A percentile compares a stretch with the other conserved stretches of the same genome.
These are phyloP conservation scores for Toxonevra muliebris DNA, from an alignment of 2,888 invertebrate genomes.

Conservation along the genomic window DNA sequence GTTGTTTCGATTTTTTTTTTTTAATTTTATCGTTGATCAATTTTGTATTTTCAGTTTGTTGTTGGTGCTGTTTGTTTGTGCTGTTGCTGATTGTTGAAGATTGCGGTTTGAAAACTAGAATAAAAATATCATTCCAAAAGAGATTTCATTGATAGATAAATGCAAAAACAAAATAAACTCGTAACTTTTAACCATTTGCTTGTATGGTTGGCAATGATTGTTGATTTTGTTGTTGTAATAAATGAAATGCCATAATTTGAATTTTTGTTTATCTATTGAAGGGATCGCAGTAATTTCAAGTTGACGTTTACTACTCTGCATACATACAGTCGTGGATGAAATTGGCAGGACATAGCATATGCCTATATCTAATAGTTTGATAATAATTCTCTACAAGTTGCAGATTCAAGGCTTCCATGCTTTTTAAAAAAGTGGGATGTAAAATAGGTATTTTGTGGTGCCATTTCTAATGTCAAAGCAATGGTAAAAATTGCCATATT, in stretches of 20 bases:
- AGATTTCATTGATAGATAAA: conserved; percentile 8
- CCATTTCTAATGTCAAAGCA: too few relatives aligned
- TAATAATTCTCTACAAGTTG: too few relatives aligned
- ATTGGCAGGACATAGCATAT: too few relatives aligned
- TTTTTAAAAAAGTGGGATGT: too few relatives aligned
- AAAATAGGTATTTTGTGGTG: too few relatives aligned
- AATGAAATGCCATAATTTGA: conserved; percentile 27
- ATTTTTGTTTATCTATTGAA: conserved; percentile 8
- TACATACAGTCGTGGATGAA: too few relatives aligned
- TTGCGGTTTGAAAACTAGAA: conserved; percentile 8
- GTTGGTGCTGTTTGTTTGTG: not conserved
- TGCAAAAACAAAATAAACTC: not conserved
- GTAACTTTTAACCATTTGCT: not conserved
- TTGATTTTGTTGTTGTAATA: conserved; percentile 42
- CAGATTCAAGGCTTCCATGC: too few relatives aligned
- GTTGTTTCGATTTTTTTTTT: not conserved
- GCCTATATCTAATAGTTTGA: too few relatives aligned
- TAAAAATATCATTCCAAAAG: conserved; percentile 13
- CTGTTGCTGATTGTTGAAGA: conserved; percentile 18
- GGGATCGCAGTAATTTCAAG: conserved; percentile 4
- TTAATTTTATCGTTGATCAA: conserved; percentile 10
- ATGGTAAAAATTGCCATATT: too few relatives aligned
- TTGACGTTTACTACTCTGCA: too few relatives aligned
- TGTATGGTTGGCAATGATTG: conserved; percentile 34
- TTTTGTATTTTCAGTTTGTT: not conserved